A percentile compares a stretch with the other conserved stretches of the same genome.
Conservation (phyloP, 2,113 vertebrate genomes). For the Scatophagus argus region DNA sequence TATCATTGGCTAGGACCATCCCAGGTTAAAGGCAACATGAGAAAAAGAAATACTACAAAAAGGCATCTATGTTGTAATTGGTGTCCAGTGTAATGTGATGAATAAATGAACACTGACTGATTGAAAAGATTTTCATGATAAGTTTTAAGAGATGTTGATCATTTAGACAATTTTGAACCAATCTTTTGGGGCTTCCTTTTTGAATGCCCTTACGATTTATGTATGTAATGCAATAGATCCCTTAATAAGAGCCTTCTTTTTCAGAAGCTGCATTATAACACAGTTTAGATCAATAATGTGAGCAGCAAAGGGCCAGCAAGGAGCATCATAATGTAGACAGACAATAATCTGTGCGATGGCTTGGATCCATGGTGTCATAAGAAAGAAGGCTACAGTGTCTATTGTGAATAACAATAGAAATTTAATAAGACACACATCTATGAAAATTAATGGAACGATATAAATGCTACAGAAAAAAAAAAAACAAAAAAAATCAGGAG, state of each 20-base stretch:
- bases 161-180: not conserved
- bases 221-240: not conserved
- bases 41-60: not conserved
- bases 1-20: not conserved
- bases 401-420: slow-evolving; percentile 16
- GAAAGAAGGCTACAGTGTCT: not conserved
- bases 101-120: not conserved
- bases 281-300: slow-evolving; percentile 40
- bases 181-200: not conserved
- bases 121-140: not conserved
- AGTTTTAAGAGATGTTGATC: not conserved
- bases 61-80: not conserved
- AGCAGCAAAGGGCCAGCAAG: slow-evolving; percentile 7
- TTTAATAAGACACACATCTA: slow-evolving; percentile 22
- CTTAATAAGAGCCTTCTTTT: slow-evolving; percentile 8
- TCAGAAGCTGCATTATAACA: not conserved
- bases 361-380: slow-evolving; percentile 14
- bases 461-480: slow-evolving; percentile 1
- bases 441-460: slow-evolving; percentile 14
- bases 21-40: not conserved
- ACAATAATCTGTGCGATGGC: slow-evolving; percentile 15
- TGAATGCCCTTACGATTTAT: not conserved
- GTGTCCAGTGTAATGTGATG: not conserved
- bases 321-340: not conserved
- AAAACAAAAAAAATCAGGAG: slow-evolving; percentile 1